Percentiles rank a stretch among this genome's conserved stretches.
Conservation (phyloP, 2,797 vertebrate species). For the Amazona finschi region DNA sequence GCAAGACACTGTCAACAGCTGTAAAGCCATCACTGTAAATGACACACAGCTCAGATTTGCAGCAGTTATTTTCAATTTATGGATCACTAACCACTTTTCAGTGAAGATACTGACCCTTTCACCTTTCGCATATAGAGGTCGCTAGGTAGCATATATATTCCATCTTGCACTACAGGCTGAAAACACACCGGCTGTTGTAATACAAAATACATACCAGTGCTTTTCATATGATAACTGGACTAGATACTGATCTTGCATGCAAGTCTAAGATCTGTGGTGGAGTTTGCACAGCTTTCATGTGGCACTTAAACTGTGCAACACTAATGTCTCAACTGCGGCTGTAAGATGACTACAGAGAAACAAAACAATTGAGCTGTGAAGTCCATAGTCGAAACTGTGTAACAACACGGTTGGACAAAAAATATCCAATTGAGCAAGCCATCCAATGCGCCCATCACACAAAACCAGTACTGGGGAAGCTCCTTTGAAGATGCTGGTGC, state of each 20-base stretch:
- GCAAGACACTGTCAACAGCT: not conserved
- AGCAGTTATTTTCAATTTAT: not conserved
- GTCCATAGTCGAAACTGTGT: not conserved
- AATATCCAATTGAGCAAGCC: not conserved
- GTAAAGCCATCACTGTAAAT: not conserved
- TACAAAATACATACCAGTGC: fast-evolving
- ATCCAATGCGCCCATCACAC: not conserved
- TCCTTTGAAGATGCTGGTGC: not conserved
- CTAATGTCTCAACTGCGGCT: not conserved
- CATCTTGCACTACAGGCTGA: not conserved
- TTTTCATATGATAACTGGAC: not conserved
- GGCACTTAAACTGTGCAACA: not conserved
- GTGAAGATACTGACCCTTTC: not conserved
- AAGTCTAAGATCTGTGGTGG: not conserved
- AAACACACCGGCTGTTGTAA: not conserved
- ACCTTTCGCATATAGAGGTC: not conserved
- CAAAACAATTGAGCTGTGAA: not conserved
- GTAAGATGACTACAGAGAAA: not conserved
- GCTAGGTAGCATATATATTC: not conserved
- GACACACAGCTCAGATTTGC: not conserved
- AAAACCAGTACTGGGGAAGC: not conserved
- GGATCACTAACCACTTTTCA: not conserved
- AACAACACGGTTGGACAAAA: not conserved
- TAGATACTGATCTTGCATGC: not conserved
- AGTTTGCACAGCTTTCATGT: not conserved